A percentile compares a stretch with the other conserved stretches of the same genome.
These are phyloP conservation scores for Tetrax tetrax DNA, from an alignment of 2,113 vertebrate species.

Conservation along the genomic window DNA sequence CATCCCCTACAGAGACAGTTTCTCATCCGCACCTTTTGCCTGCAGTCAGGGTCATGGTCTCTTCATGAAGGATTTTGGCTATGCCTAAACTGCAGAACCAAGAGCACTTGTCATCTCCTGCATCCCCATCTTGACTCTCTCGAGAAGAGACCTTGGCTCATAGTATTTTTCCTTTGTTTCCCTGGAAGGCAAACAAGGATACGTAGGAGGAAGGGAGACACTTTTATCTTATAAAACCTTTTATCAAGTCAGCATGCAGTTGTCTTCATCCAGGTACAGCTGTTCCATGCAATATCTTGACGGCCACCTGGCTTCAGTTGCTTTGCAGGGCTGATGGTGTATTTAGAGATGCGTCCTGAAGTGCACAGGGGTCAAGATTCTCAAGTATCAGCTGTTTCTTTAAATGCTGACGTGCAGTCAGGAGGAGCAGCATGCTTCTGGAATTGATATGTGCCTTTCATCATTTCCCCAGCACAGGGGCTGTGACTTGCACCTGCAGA, in stretches of 20 bases:
- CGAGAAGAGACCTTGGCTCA: neutral
- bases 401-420: neutral
- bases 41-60: fast-evolving
- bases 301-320: neutral
- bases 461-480: neutral
- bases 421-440: neutral
- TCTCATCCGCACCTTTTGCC: neutral
- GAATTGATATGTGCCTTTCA: neutral
- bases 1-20: fast-evolving
- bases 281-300: conserved; percentile 25
- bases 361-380: neutral
- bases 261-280: conserved; percentile 2
- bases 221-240: neutral
- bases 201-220: neutral
- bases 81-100: neutral
- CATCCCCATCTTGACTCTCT: neutral
- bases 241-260: neutral
- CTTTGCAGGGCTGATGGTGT: neutral
- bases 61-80: neutral
- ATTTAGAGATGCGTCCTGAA: neutral
- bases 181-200: neutral
- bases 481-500: neutral
- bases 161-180: neutral
- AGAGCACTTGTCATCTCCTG: neutral
- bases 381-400: conserved; percentile 29